Evolutionary conservation across 2,797 vertebrate genomes (phyloP).

Genomic region (Ficedula albicollis): DNA sequence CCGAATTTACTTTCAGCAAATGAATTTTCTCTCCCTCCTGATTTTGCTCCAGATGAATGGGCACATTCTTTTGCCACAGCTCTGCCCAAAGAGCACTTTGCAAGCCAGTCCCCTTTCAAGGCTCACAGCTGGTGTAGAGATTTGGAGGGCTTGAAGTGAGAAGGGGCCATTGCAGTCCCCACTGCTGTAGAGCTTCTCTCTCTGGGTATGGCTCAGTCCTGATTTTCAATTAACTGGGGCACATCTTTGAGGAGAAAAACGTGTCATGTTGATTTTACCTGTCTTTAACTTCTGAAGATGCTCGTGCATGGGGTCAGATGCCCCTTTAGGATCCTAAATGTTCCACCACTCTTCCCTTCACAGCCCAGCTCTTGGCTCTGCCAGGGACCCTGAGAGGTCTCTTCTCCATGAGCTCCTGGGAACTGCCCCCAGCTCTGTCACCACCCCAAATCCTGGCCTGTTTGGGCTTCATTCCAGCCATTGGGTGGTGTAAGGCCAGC

Average conservation of each 20-base stretch:
- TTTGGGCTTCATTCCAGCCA: neutral
- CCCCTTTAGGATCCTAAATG: neutral
- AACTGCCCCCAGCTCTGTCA: neutral
- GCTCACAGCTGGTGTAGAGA: neutral
- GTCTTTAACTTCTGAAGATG: neutral
- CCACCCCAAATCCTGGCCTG: neutral
- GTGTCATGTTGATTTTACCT: neutral
- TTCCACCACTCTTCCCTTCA: neutral
- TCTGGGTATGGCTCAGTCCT: rapidly evolving
- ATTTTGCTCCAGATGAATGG: neutral
- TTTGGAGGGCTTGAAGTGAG: neutral
- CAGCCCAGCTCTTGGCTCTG: neutral
- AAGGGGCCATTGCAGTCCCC: neutral
- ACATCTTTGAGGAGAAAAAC: neutral
- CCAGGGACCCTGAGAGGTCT: rapidly evolving
- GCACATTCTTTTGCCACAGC: neutral
- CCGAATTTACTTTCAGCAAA: neutral
- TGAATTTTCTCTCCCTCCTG: neutral
- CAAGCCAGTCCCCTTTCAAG: neutral
- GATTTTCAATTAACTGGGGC: neutral
- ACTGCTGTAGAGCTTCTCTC: neutral
- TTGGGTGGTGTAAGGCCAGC: neutral
- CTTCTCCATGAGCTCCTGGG: neutral
- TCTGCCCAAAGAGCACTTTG: neutral
- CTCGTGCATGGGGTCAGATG: neutral